A percentile compares a stretch with the other conserved stretches of the same genome.
Evolutionary conservation across 2,113 vertebrate species (phyloP).

Genomic region (Meleagris gallopavo): DNA sequence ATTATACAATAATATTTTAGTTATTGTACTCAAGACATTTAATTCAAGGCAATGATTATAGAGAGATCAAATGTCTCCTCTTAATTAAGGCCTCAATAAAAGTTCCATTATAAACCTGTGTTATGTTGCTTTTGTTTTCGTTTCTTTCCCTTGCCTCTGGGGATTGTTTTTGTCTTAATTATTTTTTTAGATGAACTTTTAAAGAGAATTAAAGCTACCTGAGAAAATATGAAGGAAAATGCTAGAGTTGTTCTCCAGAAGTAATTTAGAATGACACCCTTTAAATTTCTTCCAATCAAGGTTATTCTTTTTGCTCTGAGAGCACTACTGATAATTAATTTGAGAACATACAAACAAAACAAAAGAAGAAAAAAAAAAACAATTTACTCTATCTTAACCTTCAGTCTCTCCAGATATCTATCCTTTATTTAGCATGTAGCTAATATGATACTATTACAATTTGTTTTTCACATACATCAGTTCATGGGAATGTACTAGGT

Average conservation of each 20-base stretch:
- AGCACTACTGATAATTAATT: not conserved
- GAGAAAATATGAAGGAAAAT: not conserved
- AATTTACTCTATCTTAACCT: not conserved
- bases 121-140: not conserved
- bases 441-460: not conserved
- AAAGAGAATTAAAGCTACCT: not conserved
- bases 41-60: conserved; percentile 19
- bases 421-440: not conserved
- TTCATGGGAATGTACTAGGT: not conserved
- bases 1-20: not conserved
- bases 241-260: not conserved
- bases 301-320: not conserved
- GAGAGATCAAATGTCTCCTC: not conserved
- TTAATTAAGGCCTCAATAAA: conserved; percentile 15
- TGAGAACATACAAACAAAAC: not conserved
- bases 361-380: not conserved
- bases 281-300: not conserved
- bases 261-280: not conserved
- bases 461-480: not conserved
- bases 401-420: not conserved
- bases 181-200: not conserved
- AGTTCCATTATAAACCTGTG: not conserved
- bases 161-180: not conserved
- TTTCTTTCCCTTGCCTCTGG: not conserved
- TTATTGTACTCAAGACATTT: not conserved